Evolutionary conservation across 2,888 invertebrate genomes (phyloP).

Genomic region (Patella depressa): DNA sequence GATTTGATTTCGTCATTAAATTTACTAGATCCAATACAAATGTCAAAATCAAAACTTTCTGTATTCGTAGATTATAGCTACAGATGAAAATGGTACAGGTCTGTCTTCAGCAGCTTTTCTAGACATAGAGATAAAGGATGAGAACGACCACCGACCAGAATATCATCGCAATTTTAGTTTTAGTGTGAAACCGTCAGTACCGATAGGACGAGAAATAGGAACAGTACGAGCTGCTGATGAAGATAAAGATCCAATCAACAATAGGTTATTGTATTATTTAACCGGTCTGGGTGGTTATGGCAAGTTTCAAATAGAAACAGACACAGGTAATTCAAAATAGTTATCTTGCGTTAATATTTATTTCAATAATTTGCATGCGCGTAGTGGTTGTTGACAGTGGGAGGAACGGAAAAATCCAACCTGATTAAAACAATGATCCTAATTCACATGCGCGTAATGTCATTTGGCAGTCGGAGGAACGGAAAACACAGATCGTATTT

Average conservation of each 20-base stretch:
- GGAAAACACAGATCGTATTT: too few relatives aligned
- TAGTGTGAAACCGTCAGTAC: neutral
- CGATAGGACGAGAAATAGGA: neutral
- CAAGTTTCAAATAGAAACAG: neutral
- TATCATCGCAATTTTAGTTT: neutral
- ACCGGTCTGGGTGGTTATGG: neutral
- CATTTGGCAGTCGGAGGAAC: too few relatives aligned
- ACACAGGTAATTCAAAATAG: neutral
- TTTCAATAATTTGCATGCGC: too few relatives aligned
- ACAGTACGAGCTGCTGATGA: neutral
- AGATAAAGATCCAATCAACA: neutral
- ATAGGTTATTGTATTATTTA: neutral
- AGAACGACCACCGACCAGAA: neutral
- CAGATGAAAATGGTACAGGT: constrained; percentile 14
- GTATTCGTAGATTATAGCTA: constrained; percentile 14
- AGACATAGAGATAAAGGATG: neutral
- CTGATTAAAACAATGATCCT: too few relatives aligned
- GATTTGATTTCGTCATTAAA: too few relatives aligned
- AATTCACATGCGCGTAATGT: too few relatives aligned
- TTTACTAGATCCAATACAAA: too few relatives aligned
- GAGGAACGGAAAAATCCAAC: too few relatives aligned
- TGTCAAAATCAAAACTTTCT: neutral
- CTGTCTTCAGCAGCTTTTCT: constrained; percentile 9
- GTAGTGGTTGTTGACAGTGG: too few relatives aligned
- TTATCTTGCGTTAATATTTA: too few relatives aligned